These are phyloP conservation scores for Pitangus sulphuratus DNA, from an alignment of 2,797 vertebrate genomes.

Conservation along the genomic window DNA sequence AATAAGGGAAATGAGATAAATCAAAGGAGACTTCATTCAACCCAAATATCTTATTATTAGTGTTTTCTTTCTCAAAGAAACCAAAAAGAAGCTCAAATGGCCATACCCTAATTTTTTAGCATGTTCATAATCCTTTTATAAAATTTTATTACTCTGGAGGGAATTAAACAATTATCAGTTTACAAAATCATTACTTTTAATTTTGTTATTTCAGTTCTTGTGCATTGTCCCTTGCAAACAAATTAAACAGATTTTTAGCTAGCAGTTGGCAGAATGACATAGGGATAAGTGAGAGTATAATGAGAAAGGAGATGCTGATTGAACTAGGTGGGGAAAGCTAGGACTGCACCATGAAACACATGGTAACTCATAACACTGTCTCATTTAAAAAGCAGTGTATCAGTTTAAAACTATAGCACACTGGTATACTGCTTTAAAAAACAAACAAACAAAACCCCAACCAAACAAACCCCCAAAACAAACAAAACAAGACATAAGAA, in stretches of 20 bases:
- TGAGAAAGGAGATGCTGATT: not conserved
- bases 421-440: not conserved
- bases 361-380: not conserved
- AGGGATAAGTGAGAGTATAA: not conserved
- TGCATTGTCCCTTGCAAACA: not conserved
- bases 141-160: not conserved
- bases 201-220: slow-evolving; percentile 24
- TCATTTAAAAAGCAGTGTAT: not conserved
- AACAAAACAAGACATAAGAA: not conserved
- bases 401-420: not conserved
- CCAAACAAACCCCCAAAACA: not conserved
- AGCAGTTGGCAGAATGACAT: not conserved
- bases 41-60: not conserved
- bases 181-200: slow-evolving; percentile 9
- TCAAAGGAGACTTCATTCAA: not conserved
- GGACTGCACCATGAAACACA: not conserved
- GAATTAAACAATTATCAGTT: slow-evolving; percentile 19
- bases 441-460: not conserved
- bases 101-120: not conserved
- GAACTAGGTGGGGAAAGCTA: not conserved
- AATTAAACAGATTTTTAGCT: slow-evolving; percentile 32
- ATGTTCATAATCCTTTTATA: not conserved
- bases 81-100: not conserved
- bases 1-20: not conserved
- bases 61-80: not conserved